Base-by-base conservation (phyloP, 2,113 vertebrate genomes). In the Austrofundulus limnaeus region DNA sequence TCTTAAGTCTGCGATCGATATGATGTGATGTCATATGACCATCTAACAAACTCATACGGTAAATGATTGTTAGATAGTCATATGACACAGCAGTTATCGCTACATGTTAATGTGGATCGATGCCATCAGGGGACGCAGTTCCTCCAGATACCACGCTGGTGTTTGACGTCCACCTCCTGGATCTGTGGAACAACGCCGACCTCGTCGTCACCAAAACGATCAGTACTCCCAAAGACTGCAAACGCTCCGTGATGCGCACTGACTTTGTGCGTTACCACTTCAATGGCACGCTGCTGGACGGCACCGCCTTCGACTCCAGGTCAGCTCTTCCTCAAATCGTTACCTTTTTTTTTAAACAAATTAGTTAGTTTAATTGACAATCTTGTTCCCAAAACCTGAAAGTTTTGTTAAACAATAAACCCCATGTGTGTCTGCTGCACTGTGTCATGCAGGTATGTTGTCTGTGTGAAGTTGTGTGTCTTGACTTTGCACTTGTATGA, bases 181-280 rank as follows among this genome's bases (percentile, higher is more conserved):
- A 99, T 38, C 82, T 99, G 77, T 99, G 96, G 96, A 99, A 98
- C 87, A 93, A 92, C 56, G 89, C 90, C 0, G 96, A 98, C 85
- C 89, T 94, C 4, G 93, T 98, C 25, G 92, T 95, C 80, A 88
- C 91, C 62, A 93, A 86, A 80, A 94, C 87, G 15, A 42, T 96
- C 63, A 87, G 83, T 75, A 94, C 91, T 11, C 95, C 95, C 0
- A 67, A 87, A 61, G 83, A 42, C 45, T 99, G 97, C 87, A 94
- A 90, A 50, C 94, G 96, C 66, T 94, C 92, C 0, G 95, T 98
- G 70, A 90, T 93, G 89, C 91, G 91, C 72, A 88, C 92, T 0
- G 97, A 99, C 89, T 99, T 96, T 0, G 94, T 98, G 43, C 94
- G 96, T 20, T 99, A 99, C 81, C 95, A 96, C 77, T 99, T 96